A percentile compares a stretch with the other conserved stretches of the same genome.
phyloP scores from a whole-genome alignment of 2,113 vertebrate species.

The Herpailurus yagouaroundi region DNA sequence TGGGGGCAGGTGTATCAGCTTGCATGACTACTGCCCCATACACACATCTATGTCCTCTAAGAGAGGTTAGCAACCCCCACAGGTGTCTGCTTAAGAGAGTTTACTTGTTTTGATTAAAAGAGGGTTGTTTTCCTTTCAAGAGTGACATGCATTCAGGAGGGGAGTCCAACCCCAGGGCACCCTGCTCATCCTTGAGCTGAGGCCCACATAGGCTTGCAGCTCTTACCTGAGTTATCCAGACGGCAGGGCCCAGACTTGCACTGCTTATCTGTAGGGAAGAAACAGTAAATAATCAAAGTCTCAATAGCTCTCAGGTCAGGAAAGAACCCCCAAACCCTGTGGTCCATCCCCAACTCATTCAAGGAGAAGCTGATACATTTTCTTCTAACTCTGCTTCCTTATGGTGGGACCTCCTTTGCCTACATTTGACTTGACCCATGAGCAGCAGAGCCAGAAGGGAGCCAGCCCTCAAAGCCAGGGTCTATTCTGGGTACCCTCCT shows the following conservation, averaged over 20 bases:
- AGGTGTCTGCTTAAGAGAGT: background rate
- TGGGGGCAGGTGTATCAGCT: background rate
- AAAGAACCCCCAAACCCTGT: background rate
- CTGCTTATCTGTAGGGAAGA: constrained; percentile 64
- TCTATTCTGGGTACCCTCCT: background rate
- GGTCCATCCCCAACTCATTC: background rate
- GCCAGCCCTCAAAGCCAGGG: background rate
- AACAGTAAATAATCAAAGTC: constrained; percentile 14
- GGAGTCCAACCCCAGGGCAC: background rate
- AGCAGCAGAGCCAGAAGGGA: background rate
- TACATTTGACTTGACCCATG: background rate
- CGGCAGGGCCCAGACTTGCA: constrained; percentile 66
- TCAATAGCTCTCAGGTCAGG: background rate
- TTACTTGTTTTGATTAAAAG: background rate
- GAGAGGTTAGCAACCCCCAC: background rate
- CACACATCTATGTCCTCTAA: background rate
- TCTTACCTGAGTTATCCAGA: constrained; percentile 74
- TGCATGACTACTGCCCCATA: fast-evolving
- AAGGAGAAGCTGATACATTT: background rate
- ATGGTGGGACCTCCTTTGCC: background rate
- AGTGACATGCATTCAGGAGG: background rate
- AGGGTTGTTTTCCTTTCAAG: background rate
- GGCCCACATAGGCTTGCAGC: background rate
- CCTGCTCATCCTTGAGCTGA: background rate
- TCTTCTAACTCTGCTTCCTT: background rate